Evolutionary conservation across 1,140 invertebrate genomes (phyloP), one percentile per base, ranked within the genome.

Genomic region (Lepidurus apus): DNA sequence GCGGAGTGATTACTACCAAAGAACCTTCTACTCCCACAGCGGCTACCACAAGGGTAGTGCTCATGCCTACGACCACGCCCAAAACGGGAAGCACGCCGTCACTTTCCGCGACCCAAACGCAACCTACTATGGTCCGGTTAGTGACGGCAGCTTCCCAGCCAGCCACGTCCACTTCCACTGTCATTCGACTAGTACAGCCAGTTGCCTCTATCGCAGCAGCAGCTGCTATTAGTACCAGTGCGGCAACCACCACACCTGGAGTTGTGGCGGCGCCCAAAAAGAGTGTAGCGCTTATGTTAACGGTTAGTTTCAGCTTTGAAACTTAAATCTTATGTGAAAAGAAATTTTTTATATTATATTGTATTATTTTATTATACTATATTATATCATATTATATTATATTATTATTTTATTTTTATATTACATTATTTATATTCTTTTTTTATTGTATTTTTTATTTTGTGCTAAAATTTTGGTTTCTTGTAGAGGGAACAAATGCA

Each of bases 401-500:
- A 42, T 74, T 74, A n/a, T n/a, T n/a, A n/a, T n/a, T n/a, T n/a
- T n/a, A n/a, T n/a, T n/a, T n/a, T n/a, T n/a, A n/a, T 47, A 24
- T 7, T 77, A 10, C 43, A 73, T 74, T 24, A 8, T 8, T 80
- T 43, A 80, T 78, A 6, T 77, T 77, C 0, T 74, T 74, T 74
- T 47, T 80, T 26, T 65, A 1, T 26, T 26, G 0, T 26, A 26
- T 26, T 26, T 1, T 26, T 26, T 26, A 26, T 26, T 26, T n/a
- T n/a, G 26, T 53, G 42, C 65, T 75, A 42, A 34, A 80, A 73
- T 42, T 43, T 81, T 79, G 78, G 80, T 78, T 84, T 83, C 81
- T 87, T 86, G 73, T 84, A 93, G 92, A 91, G 93, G 84, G 96
- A 98, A 85, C 95, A 98, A 91, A 97, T 98, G 91, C 87, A 95